Base-by-base conservation (phyloP, 2,113 vertebrate genomes). In the Vidua chalybeata region DNA sequence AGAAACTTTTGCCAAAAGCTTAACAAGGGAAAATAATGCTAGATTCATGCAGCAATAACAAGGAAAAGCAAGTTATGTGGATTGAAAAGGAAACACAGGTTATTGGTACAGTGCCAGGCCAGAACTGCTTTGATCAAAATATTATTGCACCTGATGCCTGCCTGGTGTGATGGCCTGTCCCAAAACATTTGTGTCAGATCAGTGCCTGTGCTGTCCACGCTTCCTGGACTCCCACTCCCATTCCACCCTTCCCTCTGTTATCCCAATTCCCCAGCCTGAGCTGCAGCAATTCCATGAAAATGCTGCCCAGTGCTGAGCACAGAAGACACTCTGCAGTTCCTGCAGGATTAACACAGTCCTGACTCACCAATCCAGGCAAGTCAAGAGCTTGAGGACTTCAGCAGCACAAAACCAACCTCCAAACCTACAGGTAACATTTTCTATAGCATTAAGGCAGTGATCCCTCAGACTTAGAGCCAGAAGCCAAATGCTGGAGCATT, bases 141-240 rank as follows among this genome's bases (percentile, higher is more conserved):
- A 55, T 63, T 72, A 26, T 10, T 33, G 22, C n/a, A 75, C 64
- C 45, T 4, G 26, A 54, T 8, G 68, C 8, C 5, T 31, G 72
- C 46, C 15, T 15, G 51, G 21, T 69, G 73, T 27, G 72, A 46
- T 20, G 39, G 4, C 13, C 7, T 21, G 67, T 3, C 24, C 62
- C 54, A 16, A 9, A 62, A 49, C 28, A 4, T 18, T 7, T 15
- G 20, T 30, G 46, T 64, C 48, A 0, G 0, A 13, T 3, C 82
- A 28, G 10, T 7, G 11, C 30, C 79, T 33, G 0, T 10, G 20
- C 0, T 54, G 37, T 3, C 61, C 78, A 27, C 18, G 0, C 31
- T 7, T 12, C 9, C 71, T 7, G 19, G 35, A 51, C 75, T 17
- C 31, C 23, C 64, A 23, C 9, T 31, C 20, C 48, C 5, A 3